phyloP scores from a whole-genome alignment of 1,140 invertebrate genomes.

The Rhagoletis zephyria region DNA sequence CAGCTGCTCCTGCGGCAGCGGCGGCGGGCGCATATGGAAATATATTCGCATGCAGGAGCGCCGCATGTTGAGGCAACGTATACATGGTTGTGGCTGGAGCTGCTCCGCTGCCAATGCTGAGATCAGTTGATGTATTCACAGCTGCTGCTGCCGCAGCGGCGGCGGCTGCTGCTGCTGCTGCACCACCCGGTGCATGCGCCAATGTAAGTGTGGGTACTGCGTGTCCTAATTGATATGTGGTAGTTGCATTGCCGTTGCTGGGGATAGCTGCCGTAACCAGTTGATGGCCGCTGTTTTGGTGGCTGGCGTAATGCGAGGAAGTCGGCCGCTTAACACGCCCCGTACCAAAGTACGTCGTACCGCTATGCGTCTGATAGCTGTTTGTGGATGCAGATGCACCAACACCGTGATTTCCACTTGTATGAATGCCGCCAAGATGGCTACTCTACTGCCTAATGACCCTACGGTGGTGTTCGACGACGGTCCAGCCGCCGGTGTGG shows the following conservation, averaged over 20 bases:
- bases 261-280: conserved; percentile 56
- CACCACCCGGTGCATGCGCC: conserved; percentile 59
- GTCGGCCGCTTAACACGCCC: conserved; percentile 66
- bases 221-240: conserved; percentile 69
- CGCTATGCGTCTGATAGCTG: conserved; percentile 55
- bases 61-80: conserved; percentile 70
- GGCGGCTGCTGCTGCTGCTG: conserved; percentile 59
- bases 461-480: conserved; percentile 59
- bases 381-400: conserved; percentile 16
- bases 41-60: conserved; percentile 70
- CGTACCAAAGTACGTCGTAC: conserved; percentile 58
- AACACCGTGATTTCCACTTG: conserved; percentile 40
- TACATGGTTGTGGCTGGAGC: conserved; percentile 65
- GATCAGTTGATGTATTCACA: conserved; percentile 61
- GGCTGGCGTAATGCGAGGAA: conserved; percentile 59
- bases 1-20: conserved; percentile 58
- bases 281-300: conserved; percentile 57
- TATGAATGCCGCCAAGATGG: conserved; percentile 55
- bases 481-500: conserved; percentile 66
- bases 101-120: conserved; percentile 62
- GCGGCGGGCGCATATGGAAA: conserved; percentile 68
- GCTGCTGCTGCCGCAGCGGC: conserved; percentile 60
- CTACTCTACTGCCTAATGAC: conserved; percentile 58
- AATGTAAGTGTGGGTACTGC: conserved; percentile 70
- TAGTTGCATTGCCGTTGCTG: conserved; percentile 60